Evolutionary conservation across 1,140 invertebrate species (phyloP).

Genomic region (Cylas formicarius): DNA sequence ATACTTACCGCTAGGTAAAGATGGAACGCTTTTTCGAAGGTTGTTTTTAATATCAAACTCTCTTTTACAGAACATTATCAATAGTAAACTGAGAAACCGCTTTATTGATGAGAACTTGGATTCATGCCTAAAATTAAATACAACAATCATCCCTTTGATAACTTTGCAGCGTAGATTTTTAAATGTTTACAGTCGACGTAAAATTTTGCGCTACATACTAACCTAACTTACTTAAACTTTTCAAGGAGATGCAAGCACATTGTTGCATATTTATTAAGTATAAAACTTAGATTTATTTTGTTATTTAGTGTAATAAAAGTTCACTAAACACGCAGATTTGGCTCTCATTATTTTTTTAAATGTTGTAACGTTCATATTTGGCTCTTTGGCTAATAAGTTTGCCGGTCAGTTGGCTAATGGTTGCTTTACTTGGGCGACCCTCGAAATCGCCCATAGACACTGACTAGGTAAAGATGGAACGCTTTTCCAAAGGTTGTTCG

Average conservation of each 20-base stretch:
- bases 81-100: slow-evolving; percentile 21
- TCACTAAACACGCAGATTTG: slow-evolving; percentile 22
- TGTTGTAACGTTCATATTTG: slow-evolving; percentile 22
- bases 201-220: too few species aligned
- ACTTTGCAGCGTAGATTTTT: too few species aligned
- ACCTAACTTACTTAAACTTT: slow-evolving; percentile 24
- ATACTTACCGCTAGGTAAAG: too few species aligned
- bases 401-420: slow-evolving; percentile 15
- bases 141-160: too few species aligned
- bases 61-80: slow-evolving; percentile 22
- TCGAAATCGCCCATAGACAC: too few species aligned
- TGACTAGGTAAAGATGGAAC: too few species aligned
- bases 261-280: slow-evolving; percentile 14
- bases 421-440: too few species aligned
- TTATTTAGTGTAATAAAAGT: slow-evolving; percentile 19
- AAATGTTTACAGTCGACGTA: too few species aligned
- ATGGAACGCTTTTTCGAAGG: too few species aligned
- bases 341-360: slow-evolving; percentile 13
- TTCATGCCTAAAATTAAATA: slow-evolving; percentile 25
- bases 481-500: too few species aligned
- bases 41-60: too few species aligned
- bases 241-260: slow-evolving; percentile 19
- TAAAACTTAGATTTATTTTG: slow-evolving; percentile 20
- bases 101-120: slow-evolving; percentile 21
- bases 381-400: slow-evolving; percentile 24